phyloP scores from a whole-genome alignment of 2,797 vertebrate genomes.

The Prionace glauca region DNA sequence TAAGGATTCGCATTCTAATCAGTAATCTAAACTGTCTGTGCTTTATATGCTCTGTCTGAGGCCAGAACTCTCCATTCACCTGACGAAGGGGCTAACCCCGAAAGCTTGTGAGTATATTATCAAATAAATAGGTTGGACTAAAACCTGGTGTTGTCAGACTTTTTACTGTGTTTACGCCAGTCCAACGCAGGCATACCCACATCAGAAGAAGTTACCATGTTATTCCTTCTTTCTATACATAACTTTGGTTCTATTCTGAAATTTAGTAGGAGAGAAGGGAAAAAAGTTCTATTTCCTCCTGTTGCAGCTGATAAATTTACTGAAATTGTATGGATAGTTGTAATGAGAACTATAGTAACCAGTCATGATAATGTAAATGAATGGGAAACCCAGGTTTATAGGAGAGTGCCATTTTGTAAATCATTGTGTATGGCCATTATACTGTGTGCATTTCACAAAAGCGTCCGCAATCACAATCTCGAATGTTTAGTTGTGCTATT shows the following conservation, averaged over 20 bases:
- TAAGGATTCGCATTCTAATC: too few relatives aligned
- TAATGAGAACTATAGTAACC: background rate
- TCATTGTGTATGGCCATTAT: background rate
- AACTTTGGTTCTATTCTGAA: background rate
- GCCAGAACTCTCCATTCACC: too few relatives aligned
- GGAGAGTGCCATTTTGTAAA: background rate
- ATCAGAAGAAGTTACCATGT: background rate
- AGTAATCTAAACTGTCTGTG: too few relatives aligned
- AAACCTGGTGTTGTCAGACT: too few relatives aligned
- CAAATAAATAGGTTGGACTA: too few relatives aligned
- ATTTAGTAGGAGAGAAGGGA: background rate
- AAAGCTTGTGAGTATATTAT: too few relatives aligned
- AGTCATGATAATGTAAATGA: background rate
- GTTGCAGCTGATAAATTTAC: background rate
- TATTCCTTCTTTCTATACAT: background rate
- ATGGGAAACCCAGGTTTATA: background rate
- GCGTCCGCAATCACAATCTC: background rate
- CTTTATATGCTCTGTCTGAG: too few relatives aligned
- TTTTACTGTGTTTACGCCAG: too few relatives aligned
- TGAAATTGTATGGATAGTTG: background rate
- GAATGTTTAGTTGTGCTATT: background rate
- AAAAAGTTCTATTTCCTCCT: background rate
- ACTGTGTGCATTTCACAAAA: background rate
- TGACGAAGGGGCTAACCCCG: too few relatives aligned
- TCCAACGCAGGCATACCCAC: too few relatives aligned